Base-by-base conservation (phyloP, 2,888 invertebrate genomes). In the Athetis lepigone region DNA sequence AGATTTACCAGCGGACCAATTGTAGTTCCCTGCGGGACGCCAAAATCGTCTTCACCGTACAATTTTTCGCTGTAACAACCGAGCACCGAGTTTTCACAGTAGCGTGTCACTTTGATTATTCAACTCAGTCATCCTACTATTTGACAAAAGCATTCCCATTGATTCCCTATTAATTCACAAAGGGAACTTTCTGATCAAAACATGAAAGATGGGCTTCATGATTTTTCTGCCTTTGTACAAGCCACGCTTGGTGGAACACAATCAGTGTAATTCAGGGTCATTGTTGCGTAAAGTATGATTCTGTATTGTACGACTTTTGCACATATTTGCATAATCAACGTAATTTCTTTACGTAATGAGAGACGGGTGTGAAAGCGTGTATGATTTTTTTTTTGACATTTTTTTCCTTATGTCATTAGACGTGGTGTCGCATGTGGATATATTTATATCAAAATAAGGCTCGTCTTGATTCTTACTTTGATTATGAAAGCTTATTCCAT, bases 121-220 rank as follows among this genome's bases (percentile, higher is more conserved):
- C 70, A 65, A 69, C 69, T 70, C 64, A 60, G 63, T 56, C 73
- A 64, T 60, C 57, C 39, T 60, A 21, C 51, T 69, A 68, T 75
- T 73, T 69, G 62, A 77, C 77, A 81, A 81, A 80, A 64, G 70
- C 75, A 77, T 71, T 68, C 64, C 62, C 77, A 85, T 86, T 77
- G 86, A 86, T 85, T 85, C 77, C 65, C 61, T 76, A 83, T 85
- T 85, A 85, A 83, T 80, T 75, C 73, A 79, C 82, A 82, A 85
- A 79, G 81, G 71, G 61, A 49, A 80, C 71, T 80, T 73, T 75
- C 60, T 68, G 74, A 78, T 80, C 74, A 64, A 70, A 82, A 79
- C 78, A 70, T 74, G 74, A 82, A 80, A 78, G 80, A 82, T 83
- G 78, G 67, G 57, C 75, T 81, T 79, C 75, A 81, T 82, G 75